Base-by-base conservation (phyloP, 2,113 vertebrate genomes). In the Sardina pilchardus region DNA sequence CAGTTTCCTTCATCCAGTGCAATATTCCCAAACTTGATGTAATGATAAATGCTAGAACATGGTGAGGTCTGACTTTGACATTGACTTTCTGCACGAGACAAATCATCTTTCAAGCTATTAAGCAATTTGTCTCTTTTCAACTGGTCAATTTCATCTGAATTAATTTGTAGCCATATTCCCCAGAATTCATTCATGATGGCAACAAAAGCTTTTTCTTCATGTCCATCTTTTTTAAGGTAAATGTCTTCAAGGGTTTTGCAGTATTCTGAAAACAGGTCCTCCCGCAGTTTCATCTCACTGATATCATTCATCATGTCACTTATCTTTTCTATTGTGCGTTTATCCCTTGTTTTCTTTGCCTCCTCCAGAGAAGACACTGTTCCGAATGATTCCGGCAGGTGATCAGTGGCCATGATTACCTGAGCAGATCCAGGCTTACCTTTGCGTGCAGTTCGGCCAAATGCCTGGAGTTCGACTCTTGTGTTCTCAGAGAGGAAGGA, bases 381-480 rank as follows among this genome's bases (percentile, higher is more conserved):
- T 21, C 75, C 47, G 39, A 67, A 82, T 30, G 71, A 59, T 6
- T 87, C 78, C 17, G 45, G 53, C 2, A 89, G 19, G 53, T 90
- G 78, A 2, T 63, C 39, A 12, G 63, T 36, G 53, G 48, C 78
- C 45, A 89, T 71, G 45, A 90, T 81, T n/a, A 89, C 16, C 59
- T 90, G 88, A 21, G 86, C 88, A 21, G 85, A 86, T 6, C 88
- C 89, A 71, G 89, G 87, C 14, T 86, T 84, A 6, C 89, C 89
- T 88, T 90, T 89, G 14, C 89, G 84, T 42, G 89, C 88, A 26
- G 86, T 90, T 4, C 89, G 88, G 2, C 89, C 88, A 81, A 88
- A 90, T 36, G 86, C 87, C 71, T 90, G 90, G 5, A 82, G 78
- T 47, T 90, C 90, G 47, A 90, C 88, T 80, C 90, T 85, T 45